Percentiles rank a stretch among this genome's conserved stretches.
Evolutionary conservation across 2,888 invertebrate species (phyloP).

Genomic region (Drosophila picticornis): DNA sequence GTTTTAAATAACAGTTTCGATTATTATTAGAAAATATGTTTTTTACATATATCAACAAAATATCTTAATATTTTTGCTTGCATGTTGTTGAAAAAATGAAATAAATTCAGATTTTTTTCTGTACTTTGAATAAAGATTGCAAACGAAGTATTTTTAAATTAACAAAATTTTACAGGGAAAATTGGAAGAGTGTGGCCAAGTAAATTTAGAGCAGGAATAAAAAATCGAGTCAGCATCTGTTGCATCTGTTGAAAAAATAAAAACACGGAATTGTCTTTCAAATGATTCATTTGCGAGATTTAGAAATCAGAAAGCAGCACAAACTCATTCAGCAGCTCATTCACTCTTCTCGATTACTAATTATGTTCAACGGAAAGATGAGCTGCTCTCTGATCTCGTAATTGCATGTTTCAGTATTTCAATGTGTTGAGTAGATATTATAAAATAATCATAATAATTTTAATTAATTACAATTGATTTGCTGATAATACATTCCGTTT

Average conservation of each 20-base stretch:
- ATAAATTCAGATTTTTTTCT: not conserved
- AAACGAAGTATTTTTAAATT: not conserved
- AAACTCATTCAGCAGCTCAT: slow-evolving; percentile 16
- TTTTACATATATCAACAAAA: not conserved
- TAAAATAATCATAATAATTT: not conserved
- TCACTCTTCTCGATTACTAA: slow-evolving; percentile 16
- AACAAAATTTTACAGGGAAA: slow-evolving; percentile 7
- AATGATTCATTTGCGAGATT: slow-evolving; percentile 34
- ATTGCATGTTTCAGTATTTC: not conserved
- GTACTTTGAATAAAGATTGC: not conserved
- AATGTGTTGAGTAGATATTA: not conserved
- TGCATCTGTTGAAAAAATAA: slow-evolving; percentile 20
- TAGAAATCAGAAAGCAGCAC: slow-evolving; percentile 5
- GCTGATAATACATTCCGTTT: not conserved
- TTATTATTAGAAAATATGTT: not conserved
- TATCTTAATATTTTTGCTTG: accelerated
- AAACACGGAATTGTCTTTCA: slow-evolving; percentile 18
- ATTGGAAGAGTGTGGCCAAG: slow-evolving; percentile 26
- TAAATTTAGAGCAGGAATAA: slow-evolving; percentile 29
- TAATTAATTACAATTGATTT: not conserved
- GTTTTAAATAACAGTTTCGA: not conserved
- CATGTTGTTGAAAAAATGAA: not conserved
- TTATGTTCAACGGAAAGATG: slow-evolving; percentile 21
- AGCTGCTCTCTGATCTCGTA: slow-evolving; percentile 13
- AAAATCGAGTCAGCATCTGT: slow-evolving; percentile 9